phyloP scores from a whole-genome alignment of 1,140 invertebrate genomes.

The Ostrea edulis region DNA sequence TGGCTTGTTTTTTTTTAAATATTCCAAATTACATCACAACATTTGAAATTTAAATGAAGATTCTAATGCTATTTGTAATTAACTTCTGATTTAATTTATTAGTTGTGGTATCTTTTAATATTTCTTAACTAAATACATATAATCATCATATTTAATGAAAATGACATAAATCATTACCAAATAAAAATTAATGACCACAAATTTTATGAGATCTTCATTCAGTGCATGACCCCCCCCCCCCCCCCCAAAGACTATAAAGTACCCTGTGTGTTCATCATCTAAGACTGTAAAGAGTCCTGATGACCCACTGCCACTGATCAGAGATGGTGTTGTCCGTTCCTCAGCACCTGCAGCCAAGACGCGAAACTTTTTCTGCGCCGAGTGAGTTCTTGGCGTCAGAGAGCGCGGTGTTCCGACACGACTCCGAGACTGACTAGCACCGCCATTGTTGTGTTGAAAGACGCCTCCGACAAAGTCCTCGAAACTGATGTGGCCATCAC shows the following conservation, averaged over 20 bases:
- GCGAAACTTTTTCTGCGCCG: constrained; percentile 66
- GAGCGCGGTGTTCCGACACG: constrained; percentile 51
- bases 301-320: constrained; percentile 61
- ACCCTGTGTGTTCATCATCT: constrained; percentile 74
- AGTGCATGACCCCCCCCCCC: too few species aligned
- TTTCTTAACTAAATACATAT: too few species aligned
- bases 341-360: constrained; percentile 52
- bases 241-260: constrained; percentile 6
- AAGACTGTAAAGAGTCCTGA: constrained; percentile 74
- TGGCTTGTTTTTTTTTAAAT: too few species aligned
- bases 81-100: too few species aligned
- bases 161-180: too few species aligned
- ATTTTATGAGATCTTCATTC: too few species aligned
- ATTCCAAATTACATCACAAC: too few species aligned
- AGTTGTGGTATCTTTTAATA: too few species aligned
- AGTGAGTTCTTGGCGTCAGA: constrained; percentile 55
- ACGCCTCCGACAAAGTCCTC: constrained; percentile 84
- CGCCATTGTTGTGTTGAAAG: constrained; percentile 80
- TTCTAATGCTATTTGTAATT: too few species aligned
- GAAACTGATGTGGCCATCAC: constrained; percentile 85
- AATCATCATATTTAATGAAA: too few species aligned
- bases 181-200: too few species aligned
- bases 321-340: constrained; percentile 59
- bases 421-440: constrained; percentile 33
- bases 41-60: too few species aligned